These are phyloP conservation scores for Mystacides longicornis DNA, from an alignment of 2,888 invertebrate genomes.

Conservation along the genomic window DNA sequence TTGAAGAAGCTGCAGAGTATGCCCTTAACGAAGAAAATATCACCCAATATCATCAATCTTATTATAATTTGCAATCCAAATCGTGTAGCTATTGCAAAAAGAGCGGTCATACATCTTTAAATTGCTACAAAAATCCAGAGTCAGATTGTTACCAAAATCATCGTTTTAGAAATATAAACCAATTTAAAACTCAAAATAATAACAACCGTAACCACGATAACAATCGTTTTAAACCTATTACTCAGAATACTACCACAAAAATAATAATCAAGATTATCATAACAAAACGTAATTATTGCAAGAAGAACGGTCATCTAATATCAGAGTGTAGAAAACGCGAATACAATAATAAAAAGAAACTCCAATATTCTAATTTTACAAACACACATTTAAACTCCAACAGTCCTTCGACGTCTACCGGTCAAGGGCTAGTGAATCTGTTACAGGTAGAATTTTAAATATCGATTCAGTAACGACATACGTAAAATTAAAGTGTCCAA, in stretches of 20 bases:
- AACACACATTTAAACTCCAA: constrained; percentile 6
- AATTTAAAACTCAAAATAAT: not conserved
- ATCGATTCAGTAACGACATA: not conserved
- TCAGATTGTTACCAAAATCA: not conserved
- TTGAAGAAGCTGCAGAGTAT: constrained; percentile 7
- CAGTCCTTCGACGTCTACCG: constrained; percentile 6
- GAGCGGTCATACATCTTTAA: constrained; percentile 6
- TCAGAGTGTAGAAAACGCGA: constrained; percentile 9
- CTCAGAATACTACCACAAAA: not conserved
- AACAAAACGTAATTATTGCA: constrained; percentile 4
- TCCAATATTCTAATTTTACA: not conserved
- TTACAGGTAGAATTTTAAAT: constrained; percentile 6
- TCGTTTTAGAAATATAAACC: not conserved
- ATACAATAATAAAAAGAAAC: constrained; percentile 7
- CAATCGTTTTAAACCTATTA: not conserved
- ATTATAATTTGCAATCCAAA: not conserved
- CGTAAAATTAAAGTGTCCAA: constrained; percentile 4
- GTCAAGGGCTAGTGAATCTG: not conserved
- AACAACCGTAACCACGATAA: not conserved
- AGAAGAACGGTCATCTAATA: not conserved
- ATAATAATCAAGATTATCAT: not conserved
- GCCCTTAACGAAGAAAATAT: constrained; percentile 13
- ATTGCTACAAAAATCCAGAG: constrained; percentile 1
- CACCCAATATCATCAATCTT: not conserved
- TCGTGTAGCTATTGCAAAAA: constrained; percentile 6